A percentile compares a stretch with the other conserved stretches of the same genome.
Conservation (phyloP, 2,113 vertebrate species). For the Lepus americanus region DNA sequence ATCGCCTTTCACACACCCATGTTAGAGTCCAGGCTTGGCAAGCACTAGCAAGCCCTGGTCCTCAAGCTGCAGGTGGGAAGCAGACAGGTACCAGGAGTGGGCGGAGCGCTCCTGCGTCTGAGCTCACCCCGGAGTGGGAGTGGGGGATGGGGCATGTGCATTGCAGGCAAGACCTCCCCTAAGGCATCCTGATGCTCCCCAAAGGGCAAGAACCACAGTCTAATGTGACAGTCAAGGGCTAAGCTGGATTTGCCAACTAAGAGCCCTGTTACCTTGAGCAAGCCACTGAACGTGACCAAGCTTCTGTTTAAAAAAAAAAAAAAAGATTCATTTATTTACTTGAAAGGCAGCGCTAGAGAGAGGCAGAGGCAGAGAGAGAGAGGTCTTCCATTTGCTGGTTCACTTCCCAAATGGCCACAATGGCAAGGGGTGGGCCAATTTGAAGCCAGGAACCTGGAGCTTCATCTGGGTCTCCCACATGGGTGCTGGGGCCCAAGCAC, state of each 20-base stretch:
- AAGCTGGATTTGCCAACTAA: not conserved
- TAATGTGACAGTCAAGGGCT: not conserved
- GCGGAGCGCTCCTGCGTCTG: not conserved
- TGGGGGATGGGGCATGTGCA: not conserved
- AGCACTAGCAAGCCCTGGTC: not conserved
- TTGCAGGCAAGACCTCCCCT: not conserved
- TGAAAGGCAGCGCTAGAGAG: too few species aligned
- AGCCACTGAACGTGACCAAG: constrained; percentile 5
- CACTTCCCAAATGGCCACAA: too few species aligned
- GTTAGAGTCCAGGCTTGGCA: not conserved
- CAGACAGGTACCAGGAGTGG: not conserved
- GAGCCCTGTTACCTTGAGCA: not conserved
- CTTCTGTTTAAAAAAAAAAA: too few species aligned
- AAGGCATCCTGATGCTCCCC: not conserved
- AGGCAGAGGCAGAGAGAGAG: too few species aligned
- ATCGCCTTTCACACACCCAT: too few species aligned
- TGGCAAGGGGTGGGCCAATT: too few species aligned
- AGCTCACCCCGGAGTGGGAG: not conserved
- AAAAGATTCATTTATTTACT: too few species aligned
- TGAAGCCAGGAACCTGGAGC: too few species aligned
- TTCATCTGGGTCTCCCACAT: too few species aligned
- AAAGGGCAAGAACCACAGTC: not conserved
- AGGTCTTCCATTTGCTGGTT: too few species aligned
- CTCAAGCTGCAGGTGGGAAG: not conserved
- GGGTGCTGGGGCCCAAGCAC: too few species aligned